Evolutionary conservation across 2,113 vertebrate species (phyloP).

Genomic region (Macrotis lagotis): DNA sequence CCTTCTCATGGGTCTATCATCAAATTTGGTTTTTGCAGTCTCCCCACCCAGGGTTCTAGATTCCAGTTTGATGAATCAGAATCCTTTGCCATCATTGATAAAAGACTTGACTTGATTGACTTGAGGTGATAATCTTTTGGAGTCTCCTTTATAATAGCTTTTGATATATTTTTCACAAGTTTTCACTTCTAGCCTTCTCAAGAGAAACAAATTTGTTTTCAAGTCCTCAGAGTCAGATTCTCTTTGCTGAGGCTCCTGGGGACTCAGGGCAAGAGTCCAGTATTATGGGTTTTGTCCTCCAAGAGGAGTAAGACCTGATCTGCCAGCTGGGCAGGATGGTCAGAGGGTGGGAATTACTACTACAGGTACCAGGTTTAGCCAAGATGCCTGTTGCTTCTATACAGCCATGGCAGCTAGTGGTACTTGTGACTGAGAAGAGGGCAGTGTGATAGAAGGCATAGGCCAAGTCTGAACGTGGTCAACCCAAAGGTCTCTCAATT

Average conservation of each 20-base stretch:
- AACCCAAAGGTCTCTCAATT: too few relatives aligned
- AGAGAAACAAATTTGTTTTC: conserved; percentile 91
- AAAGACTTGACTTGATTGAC: conserved; percentile 97
- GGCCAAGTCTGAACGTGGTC: too few relatives aligned
- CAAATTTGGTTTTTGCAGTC: conserved; percentile 96
- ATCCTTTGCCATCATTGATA: conserved; percentile 95
- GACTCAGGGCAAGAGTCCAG: conserved; percentile 67
- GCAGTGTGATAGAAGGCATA: too few relatives aligned
- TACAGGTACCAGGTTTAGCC: too few relatives aligned
- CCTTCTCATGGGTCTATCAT: conserved; percentile 94
- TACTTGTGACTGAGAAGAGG: too few relatives aligned
- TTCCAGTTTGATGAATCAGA: conserved; percentile 94
- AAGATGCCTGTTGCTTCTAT: too few relatives aligned
- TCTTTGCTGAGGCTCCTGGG: conserved; percentile 69
- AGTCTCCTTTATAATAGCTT: conserved; percentile 94
- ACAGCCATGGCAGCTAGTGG: too few relatives aligned
- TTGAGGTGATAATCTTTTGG: conserved; percentile 93
- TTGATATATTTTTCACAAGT: conserved; percentile 96
- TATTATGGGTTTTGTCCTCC: conserved; percentile 78
- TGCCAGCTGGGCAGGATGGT: too few relatives aligned
- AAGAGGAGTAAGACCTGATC: conserved; percentile 65
- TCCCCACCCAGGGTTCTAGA: conserved; percentile 95
- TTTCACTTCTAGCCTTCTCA: conserved; percentile 97
- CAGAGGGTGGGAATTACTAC: too few relatives aligned
- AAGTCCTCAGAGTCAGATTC: conserved; percentile 86